A percentile compares a stretch with the other conserved stretches of the same genome.
These are phyloP conservation scores for Trichopoda pennipes DNA, from an alignment of 2,888 invertebrate species.

Conservation along the genomic window DNA sequence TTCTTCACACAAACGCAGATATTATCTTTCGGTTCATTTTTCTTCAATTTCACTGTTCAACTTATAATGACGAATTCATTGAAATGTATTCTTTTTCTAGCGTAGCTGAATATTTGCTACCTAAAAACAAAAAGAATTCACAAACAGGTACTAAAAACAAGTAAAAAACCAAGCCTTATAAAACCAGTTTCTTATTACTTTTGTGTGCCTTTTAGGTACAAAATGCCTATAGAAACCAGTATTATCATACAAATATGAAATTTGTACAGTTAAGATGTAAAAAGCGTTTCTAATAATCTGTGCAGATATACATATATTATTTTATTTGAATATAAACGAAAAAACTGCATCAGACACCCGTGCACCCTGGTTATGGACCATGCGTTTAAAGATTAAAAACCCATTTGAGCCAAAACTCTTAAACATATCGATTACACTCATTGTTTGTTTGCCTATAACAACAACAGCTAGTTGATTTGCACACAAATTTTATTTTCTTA, in stretches of 20 bases:
- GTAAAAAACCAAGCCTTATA: slow-evolving; percentile 5
- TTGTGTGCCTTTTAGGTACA: slow-evolving; percentile 17
- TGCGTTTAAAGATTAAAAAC: too few relatives aligned
- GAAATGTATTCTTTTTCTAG: slow-evolving; percentile 21
- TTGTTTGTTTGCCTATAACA: too few relatives aligned
- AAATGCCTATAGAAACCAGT: slow-evolving; percentile 13
- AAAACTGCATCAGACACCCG: too few relatives aligned
- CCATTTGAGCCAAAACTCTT: too few relatives aligned
- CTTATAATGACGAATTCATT: slow-evolving; percentile 16
- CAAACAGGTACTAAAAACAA: slow-evolving; percentile 15
- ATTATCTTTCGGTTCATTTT: slow-evolving; percentile 17
- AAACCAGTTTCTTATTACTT: slow-evolving; percentile 16
- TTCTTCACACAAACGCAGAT: slow-evolving; percentile 58
- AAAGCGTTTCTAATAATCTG: slow-evolving; percentile 13
- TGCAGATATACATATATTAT: too few relatives aligned
- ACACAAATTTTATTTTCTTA: too few relatives aligned
- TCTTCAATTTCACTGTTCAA: slow-evolving; percentile 4
- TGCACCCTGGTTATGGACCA: too few relatives aligned
- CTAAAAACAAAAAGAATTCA: slow-evolving; percentile 12
- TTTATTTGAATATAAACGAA: too few relatives aligned
- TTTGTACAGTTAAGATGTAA: slow-evolving; percentile 4
- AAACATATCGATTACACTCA: too few relatives aligned
- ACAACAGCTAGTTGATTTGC: too few relatives aligned
- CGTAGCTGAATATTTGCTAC: slow-evolving; percentile 20
- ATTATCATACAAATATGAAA: background rate